These are phyloP conservation scores for Galerucella nymphaeae DNA, from an alignment of 2,888 invertebrate genomes.

Conservation along the genomic window DNA sequence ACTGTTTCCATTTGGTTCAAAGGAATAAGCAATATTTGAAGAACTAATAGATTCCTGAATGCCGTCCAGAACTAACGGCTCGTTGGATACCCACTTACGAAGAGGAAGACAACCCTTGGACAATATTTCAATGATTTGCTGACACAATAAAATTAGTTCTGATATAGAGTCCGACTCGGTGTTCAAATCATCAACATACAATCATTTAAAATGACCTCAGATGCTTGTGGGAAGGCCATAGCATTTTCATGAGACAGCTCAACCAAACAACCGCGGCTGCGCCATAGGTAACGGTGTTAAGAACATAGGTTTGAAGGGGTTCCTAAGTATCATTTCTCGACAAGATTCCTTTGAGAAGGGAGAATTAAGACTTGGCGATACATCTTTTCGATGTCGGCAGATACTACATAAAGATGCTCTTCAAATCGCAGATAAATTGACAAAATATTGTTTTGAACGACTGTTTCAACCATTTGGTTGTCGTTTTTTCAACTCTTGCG, in stretches of 20 bases:
- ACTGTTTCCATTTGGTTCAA: too few relatives aligned
- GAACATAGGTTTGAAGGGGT: too few relatives aligned
- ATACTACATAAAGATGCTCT: neutral
- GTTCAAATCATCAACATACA: conserved; percentile 12
- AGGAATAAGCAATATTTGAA: neutral
- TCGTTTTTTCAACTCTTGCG: too few relatives aligned
- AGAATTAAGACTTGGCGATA: neutral
- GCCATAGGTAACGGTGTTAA: too few relatives aligned
- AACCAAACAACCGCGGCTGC: too few relatives aligned
- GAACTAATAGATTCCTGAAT: neutral
- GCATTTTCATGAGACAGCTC: too few relatives aligned
- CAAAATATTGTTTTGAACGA: neutral
- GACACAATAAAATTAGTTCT: too few relatives aligned
- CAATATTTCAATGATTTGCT: neutral
- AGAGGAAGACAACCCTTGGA: neutral
- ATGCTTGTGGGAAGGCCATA: neutral
- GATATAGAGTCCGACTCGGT: neutral
- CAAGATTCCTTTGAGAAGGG: neutral
- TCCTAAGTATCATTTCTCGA: neutral
- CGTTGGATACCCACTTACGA: neutral
- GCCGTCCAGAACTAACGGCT: neutral
- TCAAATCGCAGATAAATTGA: neutral
- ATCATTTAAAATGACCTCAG: conserved; percentile 22
- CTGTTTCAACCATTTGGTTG: too few relatives aligned
- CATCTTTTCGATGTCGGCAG: conserved; percentile 2